phyloP scores from a whole-genome alignment of 2,888 invertebrate species.

The Watsonalla binaria region DNA sequence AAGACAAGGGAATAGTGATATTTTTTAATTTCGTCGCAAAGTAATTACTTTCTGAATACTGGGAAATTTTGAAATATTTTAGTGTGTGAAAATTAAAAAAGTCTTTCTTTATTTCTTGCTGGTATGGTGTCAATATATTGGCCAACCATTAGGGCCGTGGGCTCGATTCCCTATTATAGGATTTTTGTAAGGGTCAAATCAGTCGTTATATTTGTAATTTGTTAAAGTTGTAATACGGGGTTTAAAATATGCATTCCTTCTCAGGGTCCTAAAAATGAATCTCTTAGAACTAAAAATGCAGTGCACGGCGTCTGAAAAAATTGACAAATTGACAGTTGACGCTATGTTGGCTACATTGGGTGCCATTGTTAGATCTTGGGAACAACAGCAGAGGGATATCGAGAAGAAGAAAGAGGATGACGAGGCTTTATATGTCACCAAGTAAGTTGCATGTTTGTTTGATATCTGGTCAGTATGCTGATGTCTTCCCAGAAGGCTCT shows the following conservation, averaged over 20 bases:
- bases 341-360: conserved; percentile 77
- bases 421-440: conserved; percentile 86
- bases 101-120: too few relatives aligned
- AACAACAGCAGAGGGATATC: conserved; percentile 83
- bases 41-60: too few relatives aligned
- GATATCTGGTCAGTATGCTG: not conserved
- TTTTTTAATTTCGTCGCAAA: not conserved
- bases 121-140: too few relatives aligned
- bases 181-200: too few relatives aligned
- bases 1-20: not conserved
- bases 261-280: conserved; percentile 83
- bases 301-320: conserved; percentile 72
- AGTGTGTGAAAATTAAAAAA: too few relatives aligned
- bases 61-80: too few relatives aligned
- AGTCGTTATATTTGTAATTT: too few relatives aligned
- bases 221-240: too few relatives aligned
- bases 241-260: not conserved
- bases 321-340: conserved; percentile 59
- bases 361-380: conserved; percentile 85
- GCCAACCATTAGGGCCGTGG: too few relatives aligned
- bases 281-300: conserved; percentile 84
- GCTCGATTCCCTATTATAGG: too few relatives aligned
- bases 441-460: conserved; percentile 52
- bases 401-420: conserved; percentile 84
- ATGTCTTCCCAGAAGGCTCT: too few relatives aligned